Base-by-base conservation (phyloP, 2,888 invertebrate genomes). In the Synergus itoensis region DNA sequence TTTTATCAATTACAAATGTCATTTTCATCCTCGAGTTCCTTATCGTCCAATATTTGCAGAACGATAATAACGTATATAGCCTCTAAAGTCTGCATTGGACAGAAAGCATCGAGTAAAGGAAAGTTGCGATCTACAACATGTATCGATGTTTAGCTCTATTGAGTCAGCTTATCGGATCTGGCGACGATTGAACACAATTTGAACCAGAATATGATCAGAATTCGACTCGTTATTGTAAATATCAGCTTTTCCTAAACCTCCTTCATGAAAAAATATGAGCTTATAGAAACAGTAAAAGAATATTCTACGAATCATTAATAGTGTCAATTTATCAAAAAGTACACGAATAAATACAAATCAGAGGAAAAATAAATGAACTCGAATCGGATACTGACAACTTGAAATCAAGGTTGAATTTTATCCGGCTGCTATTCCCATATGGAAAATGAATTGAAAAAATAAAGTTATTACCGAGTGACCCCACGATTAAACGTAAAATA, bases 101-200 rank as follows among this genome's bases (percentile, higher is more conserved):
- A 73, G 73, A 73, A 73, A 73, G 73, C 73, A 40, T 11, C 53
- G 36, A 36, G 36, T 73, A 53, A 73, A 73, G 11, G 48, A 53
- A 40, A 73, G 73, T 73, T 53, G 48, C 36, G 53, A 73, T 53
- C 36, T 53, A 73, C 53, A 53, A 40, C 40, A 16, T 18, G 41
- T 65, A 65, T 18, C 65, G 65, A 48, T 73, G 73, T 53, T 53
- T 53, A 73, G 69, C 45, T 73, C 48, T 36, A 73, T 5, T 73
- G 73, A n/a, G 36, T 53, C 53, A 36, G 28, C 28, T 40, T 57
- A 73, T 73, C 73, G 73, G 73, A 73, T 73, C 73, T 73, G 73
- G 73, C 53, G 12, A 53, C 53, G 73, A 73, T 57, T 73, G 73
- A 40, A 53, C n/a, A 14, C 53, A 73, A 40, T 57, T 53, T 73